Conservation (phyloP, 2,113 vertebrate genomes). For the Dasyprocta punctata region DNA sequence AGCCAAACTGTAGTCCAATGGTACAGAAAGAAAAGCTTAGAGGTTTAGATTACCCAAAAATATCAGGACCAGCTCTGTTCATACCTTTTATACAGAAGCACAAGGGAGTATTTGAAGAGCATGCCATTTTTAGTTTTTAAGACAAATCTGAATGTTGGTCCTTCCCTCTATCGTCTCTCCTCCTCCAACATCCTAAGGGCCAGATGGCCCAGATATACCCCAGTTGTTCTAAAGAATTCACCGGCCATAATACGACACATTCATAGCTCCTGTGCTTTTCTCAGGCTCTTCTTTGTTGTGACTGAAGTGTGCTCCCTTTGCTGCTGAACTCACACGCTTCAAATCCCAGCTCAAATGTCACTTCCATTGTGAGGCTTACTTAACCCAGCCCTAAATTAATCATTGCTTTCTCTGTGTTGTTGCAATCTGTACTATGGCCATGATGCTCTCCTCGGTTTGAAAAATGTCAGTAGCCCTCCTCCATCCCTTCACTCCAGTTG, state of each 20-base stretch:
- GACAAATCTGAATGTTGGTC: neutral
- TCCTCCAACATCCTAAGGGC: neutral
- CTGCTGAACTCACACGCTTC: neutral
- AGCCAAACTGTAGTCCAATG: neutral
- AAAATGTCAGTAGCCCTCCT: neutral
- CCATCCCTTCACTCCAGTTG: neutral
- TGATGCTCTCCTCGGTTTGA: neutral
- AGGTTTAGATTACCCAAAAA: neutral
- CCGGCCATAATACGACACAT: neutral
- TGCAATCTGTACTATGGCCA: neutral
- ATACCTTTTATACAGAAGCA: neutral
- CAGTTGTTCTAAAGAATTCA: neutral
- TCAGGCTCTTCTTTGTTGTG: neutral
- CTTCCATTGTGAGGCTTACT: neutral
- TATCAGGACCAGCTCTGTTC: neutral
- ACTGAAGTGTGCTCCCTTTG: neutral
- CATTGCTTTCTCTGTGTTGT: too few relatives aligned
- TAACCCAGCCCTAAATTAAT: neutral
- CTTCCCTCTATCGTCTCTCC: neutral
- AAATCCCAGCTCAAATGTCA: neutral
- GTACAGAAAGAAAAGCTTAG: neutral
- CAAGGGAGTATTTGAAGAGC: neutral
- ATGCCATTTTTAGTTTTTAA: neutral
- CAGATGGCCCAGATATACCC: neutral
- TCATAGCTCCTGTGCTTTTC: neutral